phyloP scores from a whole-genome alignment of 2,888 invertebrate species.

The Limenitis camilla region DNA sequence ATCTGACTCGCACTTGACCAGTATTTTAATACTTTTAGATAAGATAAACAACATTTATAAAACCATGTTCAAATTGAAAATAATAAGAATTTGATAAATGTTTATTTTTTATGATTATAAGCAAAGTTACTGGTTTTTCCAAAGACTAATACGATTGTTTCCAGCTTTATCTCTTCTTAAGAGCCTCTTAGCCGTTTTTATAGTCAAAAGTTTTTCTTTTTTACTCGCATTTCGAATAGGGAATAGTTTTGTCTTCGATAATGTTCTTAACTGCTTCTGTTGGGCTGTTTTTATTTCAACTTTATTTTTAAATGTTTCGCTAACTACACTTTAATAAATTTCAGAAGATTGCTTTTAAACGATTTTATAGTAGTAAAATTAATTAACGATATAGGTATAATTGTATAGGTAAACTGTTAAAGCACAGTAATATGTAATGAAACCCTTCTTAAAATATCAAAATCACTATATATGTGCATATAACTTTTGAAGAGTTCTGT shows the following conservation, averaged over 20 bases:
- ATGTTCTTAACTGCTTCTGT: conserved; percentile 26
- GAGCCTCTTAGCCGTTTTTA: conserved; percentile 53
- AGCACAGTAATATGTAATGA: no score
- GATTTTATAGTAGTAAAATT: not conserved
- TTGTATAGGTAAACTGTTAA: not conserved
- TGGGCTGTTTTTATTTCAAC: conserved; percentile 18
- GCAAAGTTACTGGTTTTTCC: conserved; percentile 38
- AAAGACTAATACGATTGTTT: conserved; percentile 49
- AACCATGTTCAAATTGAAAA: not conserved
- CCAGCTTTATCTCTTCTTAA: conserved; percentile 41
- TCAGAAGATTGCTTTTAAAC: not conserved
- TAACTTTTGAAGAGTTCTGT: no score
- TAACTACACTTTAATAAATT: conserved; percentile 12
- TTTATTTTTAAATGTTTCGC: conserved; percentile 10
- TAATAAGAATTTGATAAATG: conserved; percentile 36
- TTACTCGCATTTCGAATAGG: conserved; percentile 39
- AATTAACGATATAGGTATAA: not conserved
- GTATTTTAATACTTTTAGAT: not conserved
- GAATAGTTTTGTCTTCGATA: conserved; percentile 38
- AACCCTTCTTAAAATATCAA: no score
- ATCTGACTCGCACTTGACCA: not conserved
- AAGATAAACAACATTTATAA: not conserved
- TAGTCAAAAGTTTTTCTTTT: conserved; percentile 48
- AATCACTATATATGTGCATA: no score
- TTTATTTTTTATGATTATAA: conserved; percentile 42